Conservation (phyloP, 2,113 vertebrate genomes). For the Bubalus kerabau region DNA sequence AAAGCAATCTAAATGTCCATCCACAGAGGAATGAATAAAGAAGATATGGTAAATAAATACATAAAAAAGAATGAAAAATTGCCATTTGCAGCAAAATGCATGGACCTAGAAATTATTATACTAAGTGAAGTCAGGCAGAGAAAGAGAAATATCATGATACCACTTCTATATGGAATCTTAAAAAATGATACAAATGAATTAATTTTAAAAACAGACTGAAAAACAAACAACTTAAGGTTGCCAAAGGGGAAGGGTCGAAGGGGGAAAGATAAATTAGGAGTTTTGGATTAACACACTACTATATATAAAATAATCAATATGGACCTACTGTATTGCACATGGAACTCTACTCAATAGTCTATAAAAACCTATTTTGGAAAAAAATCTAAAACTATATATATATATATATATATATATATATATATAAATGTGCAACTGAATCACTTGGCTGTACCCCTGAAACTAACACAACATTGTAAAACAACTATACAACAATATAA, state of each 20-base stretch:
- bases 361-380: not conserved
- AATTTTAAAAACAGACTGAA: not conserved
- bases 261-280: not conserved
- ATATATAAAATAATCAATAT: not conserved
- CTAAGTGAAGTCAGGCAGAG: not conserved
- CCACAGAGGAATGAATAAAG: not conserved
- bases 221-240: not conserved
- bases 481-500: not conserved
- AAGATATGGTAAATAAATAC: not conserved
- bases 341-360: not conserved
- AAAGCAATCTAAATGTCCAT: not conserved
- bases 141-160: not conserved
- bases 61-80: not conserved
- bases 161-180: not conserved
- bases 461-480: not conserved
- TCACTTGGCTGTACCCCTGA: not conserved
- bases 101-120: not conserved
- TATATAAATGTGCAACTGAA: not conserved
- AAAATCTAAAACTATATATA: not conserved
- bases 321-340: not conserved
- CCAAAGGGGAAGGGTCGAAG: not conserved
- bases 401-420: not conserved
- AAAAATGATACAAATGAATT: not conserved
- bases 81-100: not conserved
- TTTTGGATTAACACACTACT: not conserved